Percentiles rank a stretch among this genome's conserved stretches.
Conservation (phyloP, 2,888 invertebrate genomes). For the Reticulitermes lucifugus region DNA sequence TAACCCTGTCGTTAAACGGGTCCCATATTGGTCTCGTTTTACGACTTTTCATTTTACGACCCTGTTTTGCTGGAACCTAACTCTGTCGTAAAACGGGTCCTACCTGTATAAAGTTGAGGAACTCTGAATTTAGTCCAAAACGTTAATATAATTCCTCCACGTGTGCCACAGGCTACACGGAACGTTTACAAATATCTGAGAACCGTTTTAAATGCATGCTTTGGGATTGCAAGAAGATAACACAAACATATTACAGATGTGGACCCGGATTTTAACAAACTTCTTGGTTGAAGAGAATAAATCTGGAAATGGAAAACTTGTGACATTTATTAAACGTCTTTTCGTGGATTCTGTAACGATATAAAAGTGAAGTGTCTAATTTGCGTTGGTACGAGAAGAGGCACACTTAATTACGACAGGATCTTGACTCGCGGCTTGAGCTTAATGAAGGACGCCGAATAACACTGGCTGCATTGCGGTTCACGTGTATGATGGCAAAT, state of each 20-base stretch:
- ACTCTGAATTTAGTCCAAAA: no score
- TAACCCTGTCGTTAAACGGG: no score
- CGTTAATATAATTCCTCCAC: no score
- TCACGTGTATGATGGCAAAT: no score
- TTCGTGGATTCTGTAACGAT: background rate
- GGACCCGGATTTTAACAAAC: background rate
- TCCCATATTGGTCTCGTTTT: no score
- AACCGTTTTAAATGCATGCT: background rate
- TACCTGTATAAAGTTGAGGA: no score
- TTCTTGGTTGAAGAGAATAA: background rate
- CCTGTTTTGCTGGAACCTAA: no score
- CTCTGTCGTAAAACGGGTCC: no score
- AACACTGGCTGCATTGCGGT: no score
- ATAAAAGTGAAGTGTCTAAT: background rate
- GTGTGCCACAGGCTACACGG: no score
- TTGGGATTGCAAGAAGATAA: background rate
- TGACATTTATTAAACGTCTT: conserved; percentile 24
- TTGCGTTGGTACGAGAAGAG: background rate
- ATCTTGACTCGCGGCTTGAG: background rate
- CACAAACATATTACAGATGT: background rate
- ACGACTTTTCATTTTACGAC: no score
- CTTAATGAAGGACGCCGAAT: background rate
- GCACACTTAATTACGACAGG: background rate
- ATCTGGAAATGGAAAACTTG: background rate
- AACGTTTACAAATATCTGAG: no score